A percentile compares a stretch with the other conserved stretches of the same genome.
Evolutionary conservation across 1,140 invertebrate species (phyloP).

Genomic region (Macrostomum lignano): DNA sequence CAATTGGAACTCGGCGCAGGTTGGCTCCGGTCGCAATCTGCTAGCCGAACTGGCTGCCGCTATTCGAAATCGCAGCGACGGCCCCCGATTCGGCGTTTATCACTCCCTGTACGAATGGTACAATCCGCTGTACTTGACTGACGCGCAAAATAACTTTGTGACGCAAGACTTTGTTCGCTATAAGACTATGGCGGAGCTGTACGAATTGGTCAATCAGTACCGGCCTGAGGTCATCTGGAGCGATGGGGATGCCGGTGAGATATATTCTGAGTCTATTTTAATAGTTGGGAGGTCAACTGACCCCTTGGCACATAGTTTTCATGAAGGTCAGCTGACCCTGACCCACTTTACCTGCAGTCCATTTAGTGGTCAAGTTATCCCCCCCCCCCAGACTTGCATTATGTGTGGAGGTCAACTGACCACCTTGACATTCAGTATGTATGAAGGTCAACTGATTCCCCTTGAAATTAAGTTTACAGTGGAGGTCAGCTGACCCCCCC

Average conservation of each 20-base stretch:
- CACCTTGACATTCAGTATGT: no score
- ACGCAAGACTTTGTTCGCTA: constrained; percentile 32
- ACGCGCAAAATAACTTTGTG: constrained; percentile 37
- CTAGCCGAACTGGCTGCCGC: constrained; percentile 34
- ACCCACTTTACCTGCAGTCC: no score
- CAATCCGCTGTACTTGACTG: constrained; percentile 47
- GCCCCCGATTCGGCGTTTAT: constrained; percentile 57
- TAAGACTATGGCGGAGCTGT: constrained; percentile 30
- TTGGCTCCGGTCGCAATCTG: constrained; percentile 18
- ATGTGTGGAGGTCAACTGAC: no score
- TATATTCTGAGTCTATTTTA: no score
- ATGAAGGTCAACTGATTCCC: no score
- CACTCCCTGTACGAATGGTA: constrained; percentile 70
- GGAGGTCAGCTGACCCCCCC: no score
- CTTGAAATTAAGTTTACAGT: no score
- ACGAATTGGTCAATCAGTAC: constrained; percentile 39
- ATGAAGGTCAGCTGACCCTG: no score
- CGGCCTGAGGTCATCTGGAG: constrained; percentile 69
- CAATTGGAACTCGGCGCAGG: constrained; percentile 21
- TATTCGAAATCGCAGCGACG: constrained; percentile 33
- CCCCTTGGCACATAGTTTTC: no score
- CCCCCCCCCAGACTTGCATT: no score
- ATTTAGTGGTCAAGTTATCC: no score
- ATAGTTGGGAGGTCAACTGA: no score
- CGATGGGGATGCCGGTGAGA: constrained; percentile 39